Percentiles rank a stretch among this genome's conserved stretches.
phyloP scores from a whole-genome alignment of 1,140 invertebrate genomes.

The Leptoteleia sp. region DNA sequence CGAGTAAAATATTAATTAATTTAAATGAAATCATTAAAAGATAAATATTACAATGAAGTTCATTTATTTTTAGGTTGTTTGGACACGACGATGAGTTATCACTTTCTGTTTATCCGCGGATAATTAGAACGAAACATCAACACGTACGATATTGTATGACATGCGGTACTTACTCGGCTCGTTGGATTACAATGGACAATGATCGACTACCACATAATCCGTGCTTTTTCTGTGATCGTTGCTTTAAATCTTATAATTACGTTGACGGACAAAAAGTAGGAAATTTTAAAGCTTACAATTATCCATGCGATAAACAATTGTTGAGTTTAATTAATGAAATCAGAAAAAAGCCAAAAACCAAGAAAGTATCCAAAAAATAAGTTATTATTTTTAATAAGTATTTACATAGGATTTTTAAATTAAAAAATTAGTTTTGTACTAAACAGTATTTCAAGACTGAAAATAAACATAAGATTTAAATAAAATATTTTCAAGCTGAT shows the following conservation, averaged over 20 bases:
- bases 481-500: constrained; percentile 4
- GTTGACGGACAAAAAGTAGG: constrained; percentile 81
- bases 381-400: constrained; percentile 18
- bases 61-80: constrained; percentile 83
- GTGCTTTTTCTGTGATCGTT: constrained; percentile 85
- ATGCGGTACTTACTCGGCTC: constrained; percentile 54
- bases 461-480: constrained; percentile 20
- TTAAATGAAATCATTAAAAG: no score
- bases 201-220: constrained; percentile 85
- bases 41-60: no score
- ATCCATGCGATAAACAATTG: constrained; percentile 64
- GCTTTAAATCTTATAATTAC: constrained; percentile 85
- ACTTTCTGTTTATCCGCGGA: constrained; percentile 34
- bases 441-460: constrained; percentile 8
- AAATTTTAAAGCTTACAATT: constrained; percentile 77
- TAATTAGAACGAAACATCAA: constrained; percentile 19
- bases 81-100: constrained; percentile 79
- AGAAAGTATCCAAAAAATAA: constrained; percentile 38
- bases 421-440: constrained; percentile 1
- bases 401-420: constrained; percentile 9
- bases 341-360: neutral
- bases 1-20: no score
- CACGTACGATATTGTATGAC: constrained; percentile 38
- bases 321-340: constrained; percentile 18
- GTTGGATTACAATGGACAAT: constrained; percentile 84